These are phyloP conservation scores for Trichechus manatus DNA, from an alignment of 2,113 vertebrate genomes.

Conservation along the genomic window DNA sequence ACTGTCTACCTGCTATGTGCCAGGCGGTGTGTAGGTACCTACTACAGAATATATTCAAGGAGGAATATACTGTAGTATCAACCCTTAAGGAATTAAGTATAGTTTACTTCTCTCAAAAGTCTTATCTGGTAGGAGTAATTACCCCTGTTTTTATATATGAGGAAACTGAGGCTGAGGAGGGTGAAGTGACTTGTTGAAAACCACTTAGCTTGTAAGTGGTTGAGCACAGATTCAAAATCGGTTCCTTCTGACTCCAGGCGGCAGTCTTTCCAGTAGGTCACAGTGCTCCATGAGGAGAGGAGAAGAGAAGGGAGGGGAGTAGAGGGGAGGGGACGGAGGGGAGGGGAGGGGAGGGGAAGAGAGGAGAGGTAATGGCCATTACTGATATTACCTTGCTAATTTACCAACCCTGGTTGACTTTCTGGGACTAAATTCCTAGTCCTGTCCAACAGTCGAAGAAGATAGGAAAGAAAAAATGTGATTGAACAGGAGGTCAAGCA, in stretches of 20 bases:
- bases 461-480: neutral
- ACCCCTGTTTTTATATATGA: slow-evolving; percentile 33
- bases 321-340: neutral
- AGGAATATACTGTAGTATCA: neutral
- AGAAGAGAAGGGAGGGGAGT: neutral
- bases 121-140: slow-evolving; percentile 47
- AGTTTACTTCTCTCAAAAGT: slow-evolving; percentile 31
- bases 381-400: neutral
- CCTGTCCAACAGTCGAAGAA: neutral
- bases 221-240: slow-evolving; percentile 52
- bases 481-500: neutral
- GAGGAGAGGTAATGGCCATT: neutral
- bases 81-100: neutral
- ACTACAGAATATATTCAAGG: neutral
- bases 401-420: neutral
- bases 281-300: neutral
- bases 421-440: neutral
- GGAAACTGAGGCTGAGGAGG: slow-evolving; percentile 22
- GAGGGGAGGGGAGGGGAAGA: neutral
- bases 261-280: neutral
- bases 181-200: slow-evolving; percentile 44
- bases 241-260: neutral
- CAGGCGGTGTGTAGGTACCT: neutral
- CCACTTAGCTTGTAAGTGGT: neutral
- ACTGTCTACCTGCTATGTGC: neutral